These are phyloP conservation scores for Parelbella ahira DNA, from an alignment of 2,888 invertebrate species.

Conservation along the genomic window DNA sequence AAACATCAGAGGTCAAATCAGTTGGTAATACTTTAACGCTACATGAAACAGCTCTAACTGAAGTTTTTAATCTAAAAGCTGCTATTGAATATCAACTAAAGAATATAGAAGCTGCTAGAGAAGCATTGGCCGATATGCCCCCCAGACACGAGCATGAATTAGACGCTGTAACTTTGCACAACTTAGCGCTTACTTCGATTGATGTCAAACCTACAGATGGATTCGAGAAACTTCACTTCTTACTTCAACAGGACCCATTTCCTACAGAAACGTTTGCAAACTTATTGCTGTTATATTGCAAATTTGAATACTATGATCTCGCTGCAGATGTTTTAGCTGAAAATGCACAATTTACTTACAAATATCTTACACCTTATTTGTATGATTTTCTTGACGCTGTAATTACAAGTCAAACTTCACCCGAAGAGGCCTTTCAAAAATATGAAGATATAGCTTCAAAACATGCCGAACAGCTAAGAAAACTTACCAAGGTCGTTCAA, in stretches of 20 bases:
- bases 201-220: conserved; percentile 94
- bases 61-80: conserved; percentile 98
- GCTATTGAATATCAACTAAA: conserved; percentile 96
- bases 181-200: conserved; percentile 95
- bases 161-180: conserved; percentile 98
- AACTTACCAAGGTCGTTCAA: conserved; percentile 96
- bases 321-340: conserved; percentile 99
- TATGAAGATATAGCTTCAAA: conserved; percentile 96
- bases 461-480: conserved; percentile 93
- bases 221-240: conserved; percentile 91
- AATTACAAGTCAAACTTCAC: conserved; percentile 97
- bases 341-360: conserved; percentile 97
- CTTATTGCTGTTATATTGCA: conserved; percentile 95
- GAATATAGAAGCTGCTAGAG: conserved; percentile 89
- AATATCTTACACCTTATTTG: conserved; percentile 95
- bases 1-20: conserved; percentile 94
- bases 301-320: conserved; percentile 97
- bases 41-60: conserved; percentile 97
- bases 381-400: conserved; percentile 98
- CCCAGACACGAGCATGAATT: conserved; percentile 97
- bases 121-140: conserved; percentile 93
- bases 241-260: conserved; percentile 97
- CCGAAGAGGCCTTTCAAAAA: conserved; percentile 97
- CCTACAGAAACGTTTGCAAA: conserved; percentile 99
- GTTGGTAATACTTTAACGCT: conserved; percentile 97